A percentile compares a stretch with the other conserved stretches of the same genome.
Conservation (phyloP, 2,113 vertebrate species). For the Atlantisia rogersi region DNA sequence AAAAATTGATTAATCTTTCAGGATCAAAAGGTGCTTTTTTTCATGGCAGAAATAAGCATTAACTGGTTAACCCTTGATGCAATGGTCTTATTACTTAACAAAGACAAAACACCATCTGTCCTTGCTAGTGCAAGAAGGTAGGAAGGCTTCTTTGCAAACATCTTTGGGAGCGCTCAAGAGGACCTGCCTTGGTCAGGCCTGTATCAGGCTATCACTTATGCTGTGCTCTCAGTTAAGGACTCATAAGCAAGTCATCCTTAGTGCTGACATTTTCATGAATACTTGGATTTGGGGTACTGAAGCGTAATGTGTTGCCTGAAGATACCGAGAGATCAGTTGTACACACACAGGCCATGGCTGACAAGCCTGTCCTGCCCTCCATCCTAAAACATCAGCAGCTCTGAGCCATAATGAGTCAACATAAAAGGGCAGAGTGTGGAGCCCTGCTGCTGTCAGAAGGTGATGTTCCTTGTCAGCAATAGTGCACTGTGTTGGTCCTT, state of each 20-base stretch:
- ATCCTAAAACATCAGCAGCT: background rate
- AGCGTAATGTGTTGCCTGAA: background rate
- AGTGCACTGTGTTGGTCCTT: background rate
- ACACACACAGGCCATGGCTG: rapidly evolving
- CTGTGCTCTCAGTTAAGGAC: background rate
- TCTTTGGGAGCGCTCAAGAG: background rate
- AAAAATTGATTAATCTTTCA: background rate
- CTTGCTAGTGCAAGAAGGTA: background rate
- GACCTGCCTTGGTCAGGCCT: background rate
- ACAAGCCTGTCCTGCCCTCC: background rate
- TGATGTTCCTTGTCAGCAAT: background rate
- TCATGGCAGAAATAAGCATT: background rate
- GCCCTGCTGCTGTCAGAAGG: background rate
- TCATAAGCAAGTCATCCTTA: background rate
- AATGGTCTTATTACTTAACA: background rate
- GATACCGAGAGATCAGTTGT: background rate
- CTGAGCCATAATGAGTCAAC: background rate
- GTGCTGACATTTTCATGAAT: background rate
- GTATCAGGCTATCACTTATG: background rate
- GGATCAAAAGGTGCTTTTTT: background rate
- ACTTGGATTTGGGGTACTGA: background rate
- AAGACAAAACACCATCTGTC: background rate
- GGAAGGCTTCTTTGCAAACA: background rate
- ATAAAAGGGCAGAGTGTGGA: background rate
- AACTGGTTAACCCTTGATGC: background rate